phyloP scores from a whole-genome alignment of 1,140 invertebrate genomes.

The Cheumatopsyche charites region DNA sequence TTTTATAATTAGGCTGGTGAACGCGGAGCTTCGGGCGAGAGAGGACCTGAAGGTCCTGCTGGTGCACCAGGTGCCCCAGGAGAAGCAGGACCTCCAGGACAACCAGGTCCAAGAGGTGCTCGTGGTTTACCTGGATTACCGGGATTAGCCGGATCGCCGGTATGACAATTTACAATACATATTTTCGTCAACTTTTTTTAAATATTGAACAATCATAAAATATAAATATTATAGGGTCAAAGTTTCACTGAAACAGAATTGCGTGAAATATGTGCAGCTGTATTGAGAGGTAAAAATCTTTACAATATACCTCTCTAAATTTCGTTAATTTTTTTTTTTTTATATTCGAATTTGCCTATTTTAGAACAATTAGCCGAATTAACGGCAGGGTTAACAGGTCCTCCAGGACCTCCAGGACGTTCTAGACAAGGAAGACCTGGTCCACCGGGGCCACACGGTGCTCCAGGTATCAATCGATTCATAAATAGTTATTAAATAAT shows the following conservation, averaged over 20 bases:
- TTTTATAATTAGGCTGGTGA: constrained; percentile 39
- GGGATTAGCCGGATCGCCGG: constrained; percentile 48
- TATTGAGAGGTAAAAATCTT: constrained; percentile 60
- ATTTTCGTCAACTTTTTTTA: constrained; percentile 7
- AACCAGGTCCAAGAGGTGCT: constrained; percentile 42
- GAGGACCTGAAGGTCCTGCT: constrained; percentile 39
- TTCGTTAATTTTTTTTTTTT: not conserved
- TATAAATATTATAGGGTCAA: constrained; percentile 61
- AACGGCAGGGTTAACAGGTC: constrained; percentile 64
- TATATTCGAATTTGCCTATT: constrained; percentile 21
- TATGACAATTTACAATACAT: too few relatives aligned
- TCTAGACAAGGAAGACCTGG: constrained; percentile 66
- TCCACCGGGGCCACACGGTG: constrained; percentile 66
- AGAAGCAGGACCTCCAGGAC: constrained; percentile 43
- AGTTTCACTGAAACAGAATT: constrained; percentile 63
- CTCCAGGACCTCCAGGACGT: constrained; percentile 67
- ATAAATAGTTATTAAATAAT: constrained; percentile 32
- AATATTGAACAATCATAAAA: constrained; percentile 12
- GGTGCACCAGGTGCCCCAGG: constrained; percentile 39
- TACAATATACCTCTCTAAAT: constrained; percentile 19
- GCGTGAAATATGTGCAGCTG: constrained; percentile 63
- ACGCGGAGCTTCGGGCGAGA: constrained; percentile 41
- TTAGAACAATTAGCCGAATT: constrained; percentile 69
- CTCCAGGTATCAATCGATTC: constrained; percentile 60
- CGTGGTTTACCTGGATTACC: constrained; percentile 37